Percentiles rank a stretch among this genome's conserved stretches.
phyloP scores from a whole-genome alignment of 2,797 vertebrate species.

The Ambastaia sidthimunki region DNA sequence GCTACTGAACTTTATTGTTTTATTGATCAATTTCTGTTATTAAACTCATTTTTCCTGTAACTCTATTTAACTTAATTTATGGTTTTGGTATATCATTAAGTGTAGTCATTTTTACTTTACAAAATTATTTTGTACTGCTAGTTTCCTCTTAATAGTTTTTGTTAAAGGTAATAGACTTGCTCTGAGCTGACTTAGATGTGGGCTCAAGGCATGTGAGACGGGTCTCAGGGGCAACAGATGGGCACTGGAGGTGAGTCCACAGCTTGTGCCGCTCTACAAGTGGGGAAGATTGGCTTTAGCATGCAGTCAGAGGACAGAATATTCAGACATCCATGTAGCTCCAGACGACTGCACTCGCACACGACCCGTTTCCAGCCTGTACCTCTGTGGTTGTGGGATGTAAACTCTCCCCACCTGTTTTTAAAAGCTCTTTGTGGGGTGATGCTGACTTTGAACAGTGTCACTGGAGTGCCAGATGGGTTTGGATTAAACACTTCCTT shows the following conservation, averaged over 20 bases:
- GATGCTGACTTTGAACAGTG: conserved; percentile 31
- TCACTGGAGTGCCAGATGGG: no score
- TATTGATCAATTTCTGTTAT: no score
- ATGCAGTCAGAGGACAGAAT: conserved; percentile 29
- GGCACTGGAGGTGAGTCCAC: conserved; percentile 56
- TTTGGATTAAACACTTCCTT: no score
- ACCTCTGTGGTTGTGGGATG: conserved; percentile 21
- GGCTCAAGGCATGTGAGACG: conserved; percentile 14
- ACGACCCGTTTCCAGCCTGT: neutral
- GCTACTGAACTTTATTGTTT: no score
- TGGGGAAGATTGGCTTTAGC: conserved; percentile 40
- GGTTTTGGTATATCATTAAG: neutral
- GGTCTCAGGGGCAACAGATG: conserved; percentile 56
- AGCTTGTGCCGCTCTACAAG: conserved; percentile 39
- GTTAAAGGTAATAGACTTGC: neutral
- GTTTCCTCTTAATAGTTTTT: neutral
- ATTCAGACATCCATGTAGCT: conserved; percentile 40
- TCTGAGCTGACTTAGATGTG: no score
- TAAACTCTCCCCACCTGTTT: conserved; percentile 37
- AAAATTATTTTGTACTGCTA: neutral
- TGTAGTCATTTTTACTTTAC: neutral
- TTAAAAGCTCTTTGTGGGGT: conserved; percentile 18
- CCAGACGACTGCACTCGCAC: conserved; percentile 22
- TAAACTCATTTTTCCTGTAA: no score
- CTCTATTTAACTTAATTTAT: no score